phyloP scores from a whole-genome alignment of 2,113 vertebrate genomes.

The Eubucco bourcierii region DNA sequence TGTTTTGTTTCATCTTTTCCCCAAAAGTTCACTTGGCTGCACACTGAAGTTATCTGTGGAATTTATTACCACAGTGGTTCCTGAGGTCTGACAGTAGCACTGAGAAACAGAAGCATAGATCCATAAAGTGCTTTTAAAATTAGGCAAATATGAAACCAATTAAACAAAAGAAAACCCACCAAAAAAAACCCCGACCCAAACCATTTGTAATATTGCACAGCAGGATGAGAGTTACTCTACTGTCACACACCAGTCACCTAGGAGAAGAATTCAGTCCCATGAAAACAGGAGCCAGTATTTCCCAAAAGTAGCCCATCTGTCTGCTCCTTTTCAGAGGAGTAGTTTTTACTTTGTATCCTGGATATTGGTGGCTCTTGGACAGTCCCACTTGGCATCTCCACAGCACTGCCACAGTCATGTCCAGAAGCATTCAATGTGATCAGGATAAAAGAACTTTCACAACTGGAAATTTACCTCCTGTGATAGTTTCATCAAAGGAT shows the following conservation, averaged over 20 bases:
- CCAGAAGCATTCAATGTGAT: not conserved
- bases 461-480: not conserved
- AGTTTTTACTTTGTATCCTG: not conserved
- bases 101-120: not conserved
- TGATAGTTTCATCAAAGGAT: not conserved
- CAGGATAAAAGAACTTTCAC: not conserved
- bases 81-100: accelerated
- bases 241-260: not conserved
- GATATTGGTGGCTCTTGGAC: not conserved
- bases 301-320: not conserved
- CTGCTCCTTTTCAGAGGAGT: not conserved
- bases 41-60: not conserved
- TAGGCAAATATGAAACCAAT: not conserved
- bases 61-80: not conserved
- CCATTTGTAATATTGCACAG: not conserved
- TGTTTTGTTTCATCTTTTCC: not conserved
- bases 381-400: not conserved
- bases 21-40: not conserved
- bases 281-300: not conserved
- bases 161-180: not conserved
- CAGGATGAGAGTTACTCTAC: not conserved
- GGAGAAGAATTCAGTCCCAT: not conserved
- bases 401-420: not conserved
- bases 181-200: not conserved
- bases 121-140: not conserved